A percentile compares a stretch with the other conserved stretches of the same genome.
phyloP scores from a whole-genome alignment of 2,888 invertebrate species.

The Melieria picta region DNA sequence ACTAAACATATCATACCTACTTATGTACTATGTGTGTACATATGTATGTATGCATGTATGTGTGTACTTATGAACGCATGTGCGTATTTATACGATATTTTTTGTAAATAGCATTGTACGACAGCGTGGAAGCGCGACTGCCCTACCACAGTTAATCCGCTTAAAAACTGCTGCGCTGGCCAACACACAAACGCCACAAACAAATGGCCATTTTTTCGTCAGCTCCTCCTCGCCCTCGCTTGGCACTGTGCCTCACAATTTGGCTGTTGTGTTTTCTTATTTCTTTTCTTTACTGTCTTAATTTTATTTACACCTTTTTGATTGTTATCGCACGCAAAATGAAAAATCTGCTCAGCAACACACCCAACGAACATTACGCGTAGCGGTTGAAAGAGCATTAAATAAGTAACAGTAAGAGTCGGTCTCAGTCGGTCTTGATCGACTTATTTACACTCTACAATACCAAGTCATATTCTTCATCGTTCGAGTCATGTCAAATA shows the following conservation, averaged over 20 bases:
- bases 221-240: conserved; percentile 8
- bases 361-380: too few species aligned
- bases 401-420: too few species aligned
- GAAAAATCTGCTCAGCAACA: conserved; percentile 29
- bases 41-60: background rate
- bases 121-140: conserved; percentile 16
- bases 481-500: too few species aligned
- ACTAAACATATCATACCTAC: conserved; percentile 1
- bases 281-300: background rate
- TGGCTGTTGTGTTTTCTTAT: background rate
- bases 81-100: conserved; percentile 3
- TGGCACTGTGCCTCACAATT: background rate
- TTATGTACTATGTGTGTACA: conserved; percentile 5
- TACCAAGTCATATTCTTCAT: too few species aligned
- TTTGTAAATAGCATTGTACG: too few species aligned
- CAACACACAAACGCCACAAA: conserved; percentile 14
- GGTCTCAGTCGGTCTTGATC: too few species aligned
- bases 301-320: conserved; percentile 29
- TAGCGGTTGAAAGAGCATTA: too few species aligned
- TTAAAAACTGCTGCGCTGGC: conserved; percentile 48
- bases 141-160: conserved; percentile 60
- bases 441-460: too few species aligned
- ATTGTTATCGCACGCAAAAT: conserved; percentile 24
- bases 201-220: conserved; percentile 5
- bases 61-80: conserved; percentile 5